Conservation (phyloP, 2,888 invertebrate species). For the Lysandra bellargus region DNA sequence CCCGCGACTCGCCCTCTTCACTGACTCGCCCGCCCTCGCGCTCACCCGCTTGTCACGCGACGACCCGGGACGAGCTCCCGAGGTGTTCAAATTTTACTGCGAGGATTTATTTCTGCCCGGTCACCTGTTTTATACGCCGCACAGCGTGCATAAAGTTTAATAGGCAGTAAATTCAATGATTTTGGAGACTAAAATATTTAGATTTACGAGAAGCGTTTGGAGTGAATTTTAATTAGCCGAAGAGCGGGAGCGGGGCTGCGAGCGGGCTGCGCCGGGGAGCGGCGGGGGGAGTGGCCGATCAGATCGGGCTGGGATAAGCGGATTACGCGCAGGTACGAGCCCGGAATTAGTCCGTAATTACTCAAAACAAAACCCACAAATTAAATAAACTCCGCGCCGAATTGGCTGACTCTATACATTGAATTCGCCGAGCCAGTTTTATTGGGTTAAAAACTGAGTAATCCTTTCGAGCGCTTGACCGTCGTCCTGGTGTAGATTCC, state of each 20-base stretch:
- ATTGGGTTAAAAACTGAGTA: not conserved
- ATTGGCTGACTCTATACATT: conserved; percentile 3
- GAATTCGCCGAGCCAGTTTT: not conserved
- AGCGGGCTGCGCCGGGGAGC: not conserved
- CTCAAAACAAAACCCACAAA: conserved; percentile 12
- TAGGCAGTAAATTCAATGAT: not conserved
- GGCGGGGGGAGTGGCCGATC: not conserved
- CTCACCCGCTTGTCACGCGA: not conserved
- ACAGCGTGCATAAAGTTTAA: not conserved
- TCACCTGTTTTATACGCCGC: not conserved
- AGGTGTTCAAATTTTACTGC: not conserved
- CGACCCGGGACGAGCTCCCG: not conserved
- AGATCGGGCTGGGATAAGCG: conserved; percentile 4
- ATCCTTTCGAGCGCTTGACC: not conserved
- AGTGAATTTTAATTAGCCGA: conserved; percentile 6
- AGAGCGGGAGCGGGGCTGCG: not conserved
- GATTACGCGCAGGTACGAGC: conserved; percentile 15
- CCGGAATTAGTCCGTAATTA: conserved; percentile 4
- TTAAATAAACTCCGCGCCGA: conserved; percentile 6
- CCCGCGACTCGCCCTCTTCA: not conserved
- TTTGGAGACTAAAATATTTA: not conserved
- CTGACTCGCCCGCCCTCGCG: not conserved
- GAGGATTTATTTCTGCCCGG: not conserved
- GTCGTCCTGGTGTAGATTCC: not conserved
- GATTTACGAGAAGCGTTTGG: not conserved